Base-by-base conservation (phyloP, 37 sponge, comb jelly and placozoan genomes). In the Sycon ciliatum region DNA sequence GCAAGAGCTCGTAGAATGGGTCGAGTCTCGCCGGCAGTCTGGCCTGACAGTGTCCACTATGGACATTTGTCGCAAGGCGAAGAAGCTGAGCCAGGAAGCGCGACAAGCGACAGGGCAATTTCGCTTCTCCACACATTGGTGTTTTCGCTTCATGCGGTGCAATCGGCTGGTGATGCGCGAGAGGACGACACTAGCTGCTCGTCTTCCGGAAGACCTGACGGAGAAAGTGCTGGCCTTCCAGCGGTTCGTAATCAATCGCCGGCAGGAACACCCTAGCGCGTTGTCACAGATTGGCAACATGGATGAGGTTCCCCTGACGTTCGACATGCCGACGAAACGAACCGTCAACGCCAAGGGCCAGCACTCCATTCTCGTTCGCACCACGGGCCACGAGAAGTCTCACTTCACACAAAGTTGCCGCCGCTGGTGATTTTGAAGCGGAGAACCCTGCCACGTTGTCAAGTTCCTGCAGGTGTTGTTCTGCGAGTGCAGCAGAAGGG, bases 221-320 rank as follows among this genome's bases (percentile, higher is more conserved):
- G 71, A 58, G 1, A 73, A 74, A 68, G 73, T 80, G 42, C 63
- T 38, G 55, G 61, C 38, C n/a, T n/a, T n/a, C n/a, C n/a, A n/a
- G n/a, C n/a, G n/a, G n/a, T 66, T 24, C 33, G 67, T 66, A 3
- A n/a, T 36, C 33, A 36, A 36, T 4, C 9, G 18, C 5, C 4
- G 4, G 22, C 9, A 36, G 3, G 38, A 18, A 5, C 7, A 66
- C 18, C 9, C 11, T 5, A 36, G 36, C 33, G 27, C 7, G 32
- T 38, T 16, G 11, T 4, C 9, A 3, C 32, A 66, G 33, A 66
- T 66, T 18, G 52, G 76, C 64, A 61, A 68, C 58, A 80, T 84
- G 80, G 80, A 79, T 70, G 77, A 84, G 73, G 79, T 73, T 0
- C 57, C 76, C 31, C 38, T 81, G 23, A 76, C 80, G 85, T 46